phyloP scores from a whole-genome alignment of 2,888 invertebrate species.

The Micoletzkya japonica region DNA sequence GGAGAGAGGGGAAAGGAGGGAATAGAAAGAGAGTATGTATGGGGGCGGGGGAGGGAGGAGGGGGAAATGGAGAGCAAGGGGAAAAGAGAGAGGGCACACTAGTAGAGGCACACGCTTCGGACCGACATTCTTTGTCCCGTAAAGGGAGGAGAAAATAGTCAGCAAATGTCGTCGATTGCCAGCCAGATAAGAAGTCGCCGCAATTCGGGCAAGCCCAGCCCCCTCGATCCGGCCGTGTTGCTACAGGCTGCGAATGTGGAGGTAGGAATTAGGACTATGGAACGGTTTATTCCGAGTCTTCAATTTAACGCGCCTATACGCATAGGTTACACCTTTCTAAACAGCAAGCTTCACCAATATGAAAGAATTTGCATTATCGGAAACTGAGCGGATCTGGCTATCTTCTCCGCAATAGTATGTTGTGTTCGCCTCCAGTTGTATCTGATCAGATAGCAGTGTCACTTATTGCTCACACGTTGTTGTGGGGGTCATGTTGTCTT shows the following conservation, averaged over 20 bases:
- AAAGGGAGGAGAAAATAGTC: not conserved
- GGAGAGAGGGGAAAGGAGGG: slow-evolving; percentile 7
- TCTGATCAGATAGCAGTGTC: too few species aligned
- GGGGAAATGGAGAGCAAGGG: not conserved
- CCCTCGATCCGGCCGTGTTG: slow-evolving; percentile 4
- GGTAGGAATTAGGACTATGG: not conserved
- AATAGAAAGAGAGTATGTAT: not conserved
- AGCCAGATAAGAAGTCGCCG: too few species aligned
- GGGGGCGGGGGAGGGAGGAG: slow-evolving; percentile 9
- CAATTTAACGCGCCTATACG: too few species aligned
- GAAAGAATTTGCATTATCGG: too few species aligned
- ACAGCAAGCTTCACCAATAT: too few species aligned
- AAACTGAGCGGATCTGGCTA: too few species aligned
- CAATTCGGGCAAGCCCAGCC: slow-evolving; percentile 17
- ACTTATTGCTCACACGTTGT: too few species aligned
- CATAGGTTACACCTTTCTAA: too few species aligned
- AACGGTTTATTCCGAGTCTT: too few species aligned
- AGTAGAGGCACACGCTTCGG: not conserved
- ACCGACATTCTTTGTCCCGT: not conserved
- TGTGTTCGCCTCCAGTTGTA: too few species aligned
- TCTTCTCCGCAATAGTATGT: too few species aligned
- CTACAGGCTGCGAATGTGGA: not conserved
- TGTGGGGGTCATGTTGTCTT: too few species aligned
- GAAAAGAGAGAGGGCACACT: not conserved
- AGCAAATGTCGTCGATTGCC: not conserved